Percentiles rank a stretch among this genome's conserved stretches.
These are phyloP conservation scores for Pseudoips prasinana DNA, from an alignment of 2,888 invertebrate genomes.

Conservation along the genomic window DNA sequence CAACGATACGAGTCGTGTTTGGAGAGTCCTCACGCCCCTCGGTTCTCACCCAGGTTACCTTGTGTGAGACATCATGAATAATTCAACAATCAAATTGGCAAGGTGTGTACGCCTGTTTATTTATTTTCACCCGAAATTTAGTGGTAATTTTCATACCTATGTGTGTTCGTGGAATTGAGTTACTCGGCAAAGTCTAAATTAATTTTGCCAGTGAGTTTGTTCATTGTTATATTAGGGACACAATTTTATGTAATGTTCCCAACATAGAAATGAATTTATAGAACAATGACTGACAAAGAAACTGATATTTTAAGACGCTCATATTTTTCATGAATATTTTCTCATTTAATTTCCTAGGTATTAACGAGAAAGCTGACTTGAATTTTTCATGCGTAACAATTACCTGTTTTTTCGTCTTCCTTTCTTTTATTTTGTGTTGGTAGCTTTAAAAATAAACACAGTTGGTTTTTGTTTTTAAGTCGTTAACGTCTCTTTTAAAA, in stretches of 20 bases:
- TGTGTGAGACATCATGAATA: conserved; percentile 76
- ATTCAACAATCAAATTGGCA: conserved; percentile 79
- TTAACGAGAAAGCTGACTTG: too few species aligned
- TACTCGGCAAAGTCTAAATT: conserved; percentile 31
- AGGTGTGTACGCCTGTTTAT: conserved; percentile 72
- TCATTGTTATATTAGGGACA: background rate
- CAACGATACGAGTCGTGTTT: conserved; percentile 50
- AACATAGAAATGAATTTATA: too few species aligned
- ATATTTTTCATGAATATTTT: too few species aligned
- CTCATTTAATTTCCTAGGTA: too few species aligned
- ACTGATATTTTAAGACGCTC: too few species aligned
- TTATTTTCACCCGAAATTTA: conserved; percentile 69
- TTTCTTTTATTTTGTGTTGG: too few species aligned
- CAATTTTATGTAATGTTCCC: too few species aligned
- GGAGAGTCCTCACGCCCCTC: conserved; percentile 49
- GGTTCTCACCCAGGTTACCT: conserved; percentile 34
- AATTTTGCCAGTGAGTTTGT: conserved; percentile 23
- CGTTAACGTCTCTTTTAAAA: conserved; percentile 48
- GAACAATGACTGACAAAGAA: too few species aligned
- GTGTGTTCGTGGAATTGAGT: conserved; percentile 31
- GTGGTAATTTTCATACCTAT: conserved; percentile 60
- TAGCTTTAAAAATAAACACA: conserved; percentile 24
- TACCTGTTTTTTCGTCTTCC: too few species aligned
- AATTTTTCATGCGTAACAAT: background rate
- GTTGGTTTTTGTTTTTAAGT: conserved; percentile 38